These are phyloP conservation scores for Aethina tumida DNA, from an alignment of 1,140 invertebrate genomes.

Conservation along the genomic window DNA sequence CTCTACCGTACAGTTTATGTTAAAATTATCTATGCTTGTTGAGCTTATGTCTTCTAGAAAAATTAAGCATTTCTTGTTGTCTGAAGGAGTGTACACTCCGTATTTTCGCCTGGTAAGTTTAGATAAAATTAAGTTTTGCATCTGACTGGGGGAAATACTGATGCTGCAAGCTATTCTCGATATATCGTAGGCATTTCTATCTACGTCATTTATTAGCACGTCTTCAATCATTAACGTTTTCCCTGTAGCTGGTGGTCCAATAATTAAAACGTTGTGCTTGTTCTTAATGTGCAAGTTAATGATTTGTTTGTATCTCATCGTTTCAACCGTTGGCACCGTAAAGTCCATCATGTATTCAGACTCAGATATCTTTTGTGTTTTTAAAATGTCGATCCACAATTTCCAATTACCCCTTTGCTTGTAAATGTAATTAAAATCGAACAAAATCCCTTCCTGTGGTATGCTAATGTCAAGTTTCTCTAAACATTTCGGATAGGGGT, in stretches of 20 bases:
- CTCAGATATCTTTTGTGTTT: slow-evolving; percentile 45
- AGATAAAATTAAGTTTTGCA: slow-evolving; percentile 74
- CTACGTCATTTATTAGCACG: slow-evolving; percentile 65
- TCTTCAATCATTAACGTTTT: slow-evolving; percentile 84
- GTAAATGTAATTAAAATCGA: slow-evolving; percentile 71
- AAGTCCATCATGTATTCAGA: slow-evolving; percentile 55
- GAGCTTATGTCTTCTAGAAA: slow-evolving; percentile 91
- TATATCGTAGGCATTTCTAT: slow-evolving; percentile 60
- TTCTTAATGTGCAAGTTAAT: slow-evolving; percentile 56
- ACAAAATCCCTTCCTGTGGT: slow-evolving; percentile 60
- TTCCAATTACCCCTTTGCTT: slow-evolving; percentile 59
- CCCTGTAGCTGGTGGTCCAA: slow-evolving; percentile 83
- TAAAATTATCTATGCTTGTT: slow-evolving; percentile 72
- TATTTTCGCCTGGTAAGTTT: slow-evolving; percentile 70
- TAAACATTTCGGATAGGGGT: slow-evolving; percentile 52
- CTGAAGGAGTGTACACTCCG: slow-evolving; percentile 67
- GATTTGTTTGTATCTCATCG: slow-evolving; percentile 62
- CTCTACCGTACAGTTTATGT: slow-evolving; percentile 80
- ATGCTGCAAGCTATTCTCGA: slow-evolving; percentile 79
- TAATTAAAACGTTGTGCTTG: slow-evolving; percentile 61
- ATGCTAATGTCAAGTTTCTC: slow-evolving; percentile 61
- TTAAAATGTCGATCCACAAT: slow-evolving; percentile 56
- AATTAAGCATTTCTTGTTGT: slow-evolving; percentile 61
- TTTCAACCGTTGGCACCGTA: slow-evolving; percentile 76
- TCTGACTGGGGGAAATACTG: slow-evolving; percentile 71